These are phyloP conservation scores for Smittia aterrima DNA, from an alignment of 2,888 invertebrate genomes.

Conservation along the genomic window DNA sequence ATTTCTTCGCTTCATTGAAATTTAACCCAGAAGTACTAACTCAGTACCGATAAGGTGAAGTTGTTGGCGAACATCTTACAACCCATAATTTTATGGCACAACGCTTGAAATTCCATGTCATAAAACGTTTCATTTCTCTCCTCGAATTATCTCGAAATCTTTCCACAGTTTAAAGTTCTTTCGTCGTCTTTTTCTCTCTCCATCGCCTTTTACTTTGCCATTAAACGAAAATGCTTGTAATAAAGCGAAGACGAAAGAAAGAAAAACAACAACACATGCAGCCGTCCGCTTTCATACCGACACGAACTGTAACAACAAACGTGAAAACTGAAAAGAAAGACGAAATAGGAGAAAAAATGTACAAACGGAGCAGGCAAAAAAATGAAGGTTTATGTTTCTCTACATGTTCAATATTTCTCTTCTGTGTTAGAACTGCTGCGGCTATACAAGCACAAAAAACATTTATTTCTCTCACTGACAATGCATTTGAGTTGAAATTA, in stretches of 20 bases:
- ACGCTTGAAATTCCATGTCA: no score
- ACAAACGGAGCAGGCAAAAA: neutral
- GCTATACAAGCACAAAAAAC: neutral
- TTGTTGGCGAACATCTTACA: no score
- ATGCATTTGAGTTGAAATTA: neutral
- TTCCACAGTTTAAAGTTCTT: neutral
- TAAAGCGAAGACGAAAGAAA: neutral
- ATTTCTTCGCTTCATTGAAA: neutral
- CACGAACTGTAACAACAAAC: neutral
- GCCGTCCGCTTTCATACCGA: no score
- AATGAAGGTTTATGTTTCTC: neutral
- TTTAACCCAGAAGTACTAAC: no score
- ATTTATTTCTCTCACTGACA: neutral
- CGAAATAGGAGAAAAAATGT: neutral
- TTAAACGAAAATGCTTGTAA: neutral
- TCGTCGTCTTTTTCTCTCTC: neutral
- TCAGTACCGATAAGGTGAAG: no score
- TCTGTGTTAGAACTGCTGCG: neutral
- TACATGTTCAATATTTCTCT: slow-evolving; percentile 8
- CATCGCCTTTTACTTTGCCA: neutral
- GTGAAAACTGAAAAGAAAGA: neutral
- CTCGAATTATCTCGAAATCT: neutral
- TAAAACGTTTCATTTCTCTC: no score
- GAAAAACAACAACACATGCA: neutral
- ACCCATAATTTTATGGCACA: no score